Conservation (phyloP, 2,113 vertebrate species). For the Mesitornis unicolor region DNA sequence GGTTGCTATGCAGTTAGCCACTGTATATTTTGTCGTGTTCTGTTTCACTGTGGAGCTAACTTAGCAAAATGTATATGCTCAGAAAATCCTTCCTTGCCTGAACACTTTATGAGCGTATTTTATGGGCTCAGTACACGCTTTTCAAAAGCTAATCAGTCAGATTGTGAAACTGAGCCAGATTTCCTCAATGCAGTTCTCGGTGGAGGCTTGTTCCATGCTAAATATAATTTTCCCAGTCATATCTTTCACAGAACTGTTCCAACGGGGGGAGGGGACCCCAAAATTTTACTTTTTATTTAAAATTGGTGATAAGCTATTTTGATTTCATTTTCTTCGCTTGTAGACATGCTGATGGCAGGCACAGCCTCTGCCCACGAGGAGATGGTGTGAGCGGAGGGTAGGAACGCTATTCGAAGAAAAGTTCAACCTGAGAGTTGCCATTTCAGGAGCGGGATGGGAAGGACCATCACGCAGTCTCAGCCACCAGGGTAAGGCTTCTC, state of each 20-base stretch:
- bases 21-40: not conserved
- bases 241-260: not conserved
- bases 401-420: not conserved
- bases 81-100: slow-evolving; percentile 17
- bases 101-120: slow-evolving; percentile 11
- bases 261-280: not conserved
- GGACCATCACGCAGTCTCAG: not conserved
- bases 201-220: slow-evolving; percentile 6
- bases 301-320: not conserved
- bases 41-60: not conserved
- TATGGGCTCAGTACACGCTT: not conserved
- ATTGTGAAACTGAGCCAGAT: slow-evolving; percentile 21
- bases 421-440: not conserved
- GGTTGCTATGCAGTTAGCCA: not conserved
- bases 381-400: not conserved
- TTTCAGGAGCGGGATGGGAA: not conserved
- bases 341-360: not conserved
- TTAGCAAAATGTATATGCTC: not conserved
- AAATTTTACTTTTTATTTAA: not conserved
- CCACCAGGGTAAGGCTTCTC: not conserved
- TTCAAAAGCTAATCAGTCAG: slow-evolving; percentile 53
- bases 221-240: slow-evolving; percentile 7
- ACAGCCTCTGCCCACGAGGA: not conserved
- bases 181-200: not conserved
- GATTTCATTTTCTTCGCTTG: not conserved